Evolutionary conservation across 2,797 vertebrate species (phyloP).

Genomic region (Hybognathus amarus): DNA sequence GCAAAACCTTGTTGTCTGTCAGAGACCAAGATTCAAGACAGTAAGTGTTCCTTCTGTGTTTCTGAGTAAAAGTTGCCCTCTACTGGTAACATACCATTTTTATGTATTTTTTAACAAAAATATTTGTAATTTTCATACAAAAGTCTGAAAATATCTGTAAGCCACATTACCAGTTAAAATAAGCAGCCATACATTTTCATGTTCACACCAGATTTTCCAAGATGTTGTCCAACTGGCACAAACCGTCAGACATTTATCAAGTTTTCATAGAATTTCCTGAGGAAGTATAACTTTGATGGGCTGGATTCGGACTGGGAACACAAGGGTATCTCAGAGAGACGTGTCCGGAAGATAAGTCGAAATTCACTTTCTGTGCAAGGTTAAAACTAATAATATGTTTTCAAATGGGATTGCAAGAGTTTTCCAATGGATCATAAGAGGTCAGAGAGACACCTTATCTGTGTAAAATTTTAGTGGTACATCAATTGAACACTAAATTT

Average conservation of each 20-base stretch:
- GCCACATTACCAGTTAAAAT: background rate
- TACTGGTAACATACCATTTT: background rate
- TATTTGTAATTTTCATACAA: too few relatives aligned
- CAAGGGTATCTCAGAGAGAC: slow-evolving; percentile 81
- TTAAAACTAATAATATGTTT: slow-evolving; percentile 46
- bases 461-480: background rate
- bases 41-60: slow-evolving; percentile 67
- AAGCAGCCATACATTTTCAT: background rate
- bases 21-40: slow-evolving; percentile 82
- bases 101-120: background rate
- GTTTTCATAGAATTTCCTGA: slow-evolving; percentile 80
- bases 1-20: slow-evolving; percentile 80
- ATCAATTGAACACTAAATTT: background rate
- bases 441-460: background rate
- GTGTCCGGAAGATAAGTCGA: slow-evolving; percentile 75
- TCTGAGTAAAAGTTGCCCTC: slow-evolving; percentile 23
- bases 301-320: slow-evolving; percentile 88
- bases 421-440: background rate
- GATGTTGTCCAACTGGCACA: slow-evolving; percentile 75
- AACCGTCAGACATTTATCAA: slow-evolving; percentile 81
- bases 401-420: background rate
- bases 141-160: background rate
- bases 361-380: slow-evolving; percentile 80
- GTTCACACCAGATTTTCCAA: slow-evolving; percentile 76
- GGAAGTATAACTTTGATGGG: slow-evolving; percentile 81